Evolutionary conservation across 2,888 invertebrate genomes (phyloP), one percentile per base, ranked within the genome.

Genomic region (Galeruca laticollis): DNA sequence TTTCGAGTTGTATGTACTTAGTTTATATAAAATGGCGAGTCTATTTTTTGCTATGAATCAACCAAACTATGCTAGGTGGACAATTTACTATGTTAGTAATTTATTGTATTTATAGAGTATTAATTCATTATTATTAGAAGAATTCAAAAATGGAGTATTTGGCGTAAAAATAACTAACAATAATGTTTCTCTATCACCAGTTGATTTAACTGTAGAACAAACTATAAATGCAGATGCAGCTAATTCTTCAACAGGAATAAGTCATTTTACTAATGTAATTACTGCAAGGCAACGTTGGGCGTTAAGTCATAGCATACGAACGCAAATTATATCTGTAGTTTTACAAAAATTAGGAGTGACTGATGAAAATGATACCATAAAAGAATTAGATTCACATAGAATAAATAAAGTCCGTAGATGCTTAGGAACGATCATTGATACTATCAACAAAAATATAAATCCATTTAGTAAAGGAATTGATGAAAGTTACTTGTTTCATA

Each of bases 271-370:
- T 13, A 51, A 63, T 71, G 60, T 60, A 15, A 37, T 67, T 18
- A 15, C 51, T 10, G 51, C 78, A 67, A 72, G 80, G n/a, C 79
- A 78, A 73, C 56, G 79, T 43, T 80, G 75, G 77, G 35, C 56
- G 84, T 49, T 59, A 49, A 78, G 62, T 40, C 74, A 77, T 68
- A 60, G 60, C 31, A 40, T 73, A 35, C 33, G 74, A 64, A 62
- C 73, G n/a, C 37, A 33, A 20, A 57, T 75, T n/a, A 74, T 77
- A 9, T 63, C 74, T 57, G 66, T 74, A 35, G 56, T 76, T 31
- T 63, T 71, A 35, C 47, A 73, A 57, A 69, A 74, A 67, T 31
- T 71, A 18, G 66, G 70, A 35, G n/a, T 74, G 15, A 63, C 40
- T 67, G 59, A 35, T 52, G 13, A 68, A 18, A 61, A 75, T 59